Evolutionary conservation across 2,888 invertebrate species (phyloP), one percentile per base, ranked within the genome.

Genomic region (Creontiades dilutus): DNA sequence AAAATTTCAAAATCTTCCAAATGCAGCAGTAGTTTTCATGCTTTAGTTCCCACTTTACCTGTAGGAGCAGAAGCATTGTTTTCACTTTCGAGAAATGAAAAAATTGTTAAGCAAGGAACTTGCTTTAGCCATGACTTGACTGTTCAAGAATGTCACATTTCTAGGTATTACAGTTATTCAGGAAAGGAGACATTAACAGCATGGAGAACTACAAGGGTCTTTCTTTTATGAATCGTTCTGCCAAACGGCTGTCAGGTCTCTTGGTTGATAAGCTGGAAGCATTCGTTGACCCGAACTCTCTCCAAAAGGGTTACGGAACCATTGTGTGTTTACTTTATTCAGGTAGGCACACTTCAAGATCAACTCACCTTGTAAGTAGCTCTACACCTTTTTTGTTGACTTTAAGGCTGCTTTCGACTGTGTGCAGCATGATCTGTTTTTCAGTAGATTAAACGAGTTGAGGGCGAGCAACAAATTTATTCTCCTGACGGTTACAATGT

Each of bases 371-470:
- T 9, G 19, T 9, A 55, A 46, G 46, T 48, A 52, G 47, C 28
- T 89, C 27, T 89, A 84, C 47, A 28, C 89, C 14, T 89, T 84
- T 28, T 89, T 61, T n/a, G n/a, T n/a, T n/a, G n/a, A n/a, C n/a
- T n/a, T n/a, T n/a, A n/a, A 89, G 46, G 80, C 28, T 1, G 27
- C 61, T 27, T 85, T 68, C 16, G 86, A 68, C n/a, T 16, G 28
- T 28, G 68, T 86, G 13, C 16, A 27, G 0, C 57, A 47, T 16
- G 46, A n/a, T 11, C 27, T 46, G 68, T 14, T 84, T n/a, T 84
- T 48, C 13, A 52, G 61, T 85, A n/a, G n/a, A n/a, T n/a, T n/a
- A n/a, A n/a, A n/a, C n/a, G n/a, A n/a, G n/a, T n/a, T n/a, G n/a
- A n/a, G n/a, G n/a, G n/a, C n/a, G 23, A 27, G 23, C 9, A n/a